phyloP scores from a whole-genome alignment of 1,140 invertebrate species.

The Mamestra configurata region DNA sequence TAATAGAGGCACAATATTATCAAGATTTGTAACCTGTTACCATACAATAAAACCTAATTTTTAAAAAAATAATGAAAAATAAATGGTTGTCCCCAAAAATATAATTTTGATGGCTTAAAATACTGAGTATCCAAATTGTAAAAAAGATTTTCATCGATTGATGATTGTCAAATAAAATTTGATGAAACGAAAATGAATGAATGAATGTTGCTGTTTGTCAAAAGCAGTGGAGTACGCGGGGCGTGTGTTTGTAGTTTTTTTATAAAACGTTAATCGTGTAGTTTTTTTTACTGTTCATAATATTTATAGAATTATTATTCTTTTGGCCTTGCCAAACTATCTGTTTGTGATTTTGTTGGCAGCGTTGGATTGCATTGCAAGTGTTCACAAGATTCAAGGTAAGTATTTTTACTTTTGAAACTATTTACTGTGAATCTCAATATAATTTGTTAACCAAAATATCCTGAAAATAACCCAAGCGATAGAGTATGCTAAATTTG shows the following conservation, averaged over 20 bases:
- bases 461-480: background rate
- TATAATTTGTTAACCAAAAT: background rate
- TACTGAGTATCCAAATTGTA: background rate
- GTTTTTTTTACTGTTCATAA: conserved; percentile 13
- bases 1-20: no score
- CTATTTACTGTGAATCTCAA: background rate
- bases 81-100: no score
- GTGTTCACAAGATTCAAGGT: conserved; percentile 31
- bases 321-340: background rate
- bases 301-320: conserved; percentile 3
- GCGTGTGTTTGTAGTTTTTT: conserved; percentile 47
- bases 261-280: conserved; percentile 38
- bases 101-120: background rate
- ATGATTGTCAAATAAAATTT: conserved; percentile 11
- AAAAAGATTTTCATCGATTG: conserved; percentile 11
- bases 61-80: no score
- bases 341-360: conserved; percentile 1
- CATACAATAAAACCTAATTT: no score
- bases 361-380: conserved; percentile 14
- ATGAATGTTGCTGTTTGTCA: conserved; percentile 35
- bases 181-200: background rate
- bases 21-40: no score
- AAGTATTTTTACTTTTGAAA: background rate
- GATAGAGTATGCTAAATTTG: background rate
- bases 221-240: conserved; percentile 30